Percentiles rank a stretch among this genome's conserved stretches.
These are phyloP conservation scores for Distichodus sexfasciatus DNA, from an alignment of 2,797 vertebrate genomes.

Conservation along the genomic window DNA sequence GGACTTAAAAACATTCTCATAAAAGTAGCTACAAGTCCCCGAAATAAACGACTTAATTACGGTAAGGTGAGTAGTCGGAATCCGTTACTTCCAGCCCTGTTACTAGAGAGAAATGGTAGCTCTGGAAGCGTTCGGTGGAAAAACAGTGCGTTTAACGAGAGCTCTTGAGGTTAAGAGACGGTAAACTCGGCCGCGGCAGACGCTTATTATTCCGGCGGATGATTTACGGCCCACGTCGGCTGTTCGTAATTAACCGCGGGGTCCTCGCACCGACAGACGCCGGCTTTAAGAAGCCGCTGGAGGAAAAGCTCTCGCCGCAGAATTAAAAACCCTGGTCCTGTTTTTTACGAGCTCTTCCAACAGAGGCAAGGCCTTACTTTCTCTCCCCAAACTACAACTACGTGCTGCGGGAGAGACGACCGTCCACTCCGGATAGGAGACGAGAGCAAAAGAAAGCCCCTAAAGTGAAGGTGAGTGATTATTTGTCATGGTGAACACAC, in stretches of 20 bases:
- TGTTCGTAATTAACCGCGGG: constrained; percentile 72
- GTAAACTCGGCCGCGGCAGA: constrained; percentile 63
- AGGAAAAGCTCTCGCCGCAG: constrained; percentile 65
- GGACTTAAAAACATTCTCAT: no score
- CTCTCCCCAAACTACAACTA: constrained; percentile 12
- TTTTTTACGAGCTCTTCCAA: constrained; percentile 64
- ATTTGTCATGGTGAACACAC: no score
- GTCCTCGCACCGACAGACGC: constrained; percentile 57
- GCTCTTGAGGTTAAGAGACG: constrained; percentile 70
- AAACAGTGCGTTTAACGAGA: constrained; percentile 71
- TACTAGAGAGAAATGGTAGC: no score
- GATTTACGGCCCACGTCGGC: constrained; percentile 68
- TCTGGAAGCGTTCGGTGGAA: no score
- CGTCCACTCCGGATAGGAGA: no score
- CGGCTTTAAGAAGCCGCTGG: constrained; percentile 61
- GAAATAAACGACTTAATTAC: no score
- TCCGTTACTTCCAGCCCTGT: no score
- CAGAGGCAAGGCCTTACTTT: constrained; percentile 58
- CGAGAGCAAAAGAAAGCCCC: no score
- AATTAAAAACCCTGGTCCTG: constrained; percentile 60
- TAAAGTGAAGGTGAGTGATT: no score
- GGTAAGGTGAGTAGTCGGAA: no score
- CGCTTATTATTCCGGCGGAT: constrained; percentile 67
- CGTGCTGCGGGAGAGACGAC: constrained; percentile 1
- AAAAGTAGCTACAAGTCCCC: no score